Evolutionary conservation across 2,797 vertebrate species (phyloP), one percentile per base, ranked within the genome.

Genomic region (Rhyacichthys aspro): DNA sequence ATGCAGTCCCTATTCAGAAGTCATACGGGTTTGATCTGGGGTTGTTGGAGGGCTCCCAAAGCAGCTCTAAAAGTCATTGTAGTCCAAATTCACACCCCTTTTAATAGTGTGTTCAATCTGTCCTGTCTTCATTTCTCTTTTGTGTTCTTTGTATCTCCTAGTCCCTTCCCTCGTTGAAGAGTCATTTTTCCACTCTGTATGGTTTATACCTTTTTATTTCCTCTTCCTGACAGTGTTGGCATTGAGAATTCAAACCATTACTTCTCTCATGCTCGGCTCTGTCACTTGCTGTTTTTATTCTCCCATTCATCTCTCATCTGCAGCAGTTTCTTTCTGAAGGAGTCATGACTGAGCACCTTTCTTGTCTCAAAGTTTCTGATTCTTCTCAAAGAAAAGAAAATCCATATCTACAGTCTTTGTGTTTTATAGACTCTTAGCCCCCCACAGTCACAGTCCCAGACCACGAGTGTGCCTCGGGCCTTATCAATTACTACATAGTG

Each of bases 401-500:
- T 39, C 54, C 32, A 17, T 43, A 47, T 52, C 37, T 1, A 28
- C 23, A 15, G 55, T 36, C 14, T 3, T 42, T 36, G 8, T 61
- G 28, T 55, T 64, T 60, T 28, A 32, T 36, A 54, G 43, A 43
- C 48, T 71, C 56, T 56, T 53, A 44, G 59, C 84, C 65, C 66
- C 65, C 59, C 58, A 54, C 66, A 15, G 50, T 59, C 18, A 10
- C 59, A 18, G 54, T 71, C 67, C 67, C 65, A 55, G 62, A 70
- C 71, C 71, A 43, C 17, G 63, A 16, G 41, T 5, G 1, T 2
- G 65, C 77, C 69, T 45, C 17, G 14, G 64, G 85, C 63, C 41
- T 65, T 68, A 67, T 81, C 82, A 83, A 84, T 85, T 76, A 86
- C 67, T 52, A 65, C 70, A n/a, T 18, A 34, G 68, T 55, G 61